These are phyloP conservation scores for Oceanites oceanicus DNA, from an alignment of 2,113 vertebrate genomes.

Conservation along the genomic window DNA sequence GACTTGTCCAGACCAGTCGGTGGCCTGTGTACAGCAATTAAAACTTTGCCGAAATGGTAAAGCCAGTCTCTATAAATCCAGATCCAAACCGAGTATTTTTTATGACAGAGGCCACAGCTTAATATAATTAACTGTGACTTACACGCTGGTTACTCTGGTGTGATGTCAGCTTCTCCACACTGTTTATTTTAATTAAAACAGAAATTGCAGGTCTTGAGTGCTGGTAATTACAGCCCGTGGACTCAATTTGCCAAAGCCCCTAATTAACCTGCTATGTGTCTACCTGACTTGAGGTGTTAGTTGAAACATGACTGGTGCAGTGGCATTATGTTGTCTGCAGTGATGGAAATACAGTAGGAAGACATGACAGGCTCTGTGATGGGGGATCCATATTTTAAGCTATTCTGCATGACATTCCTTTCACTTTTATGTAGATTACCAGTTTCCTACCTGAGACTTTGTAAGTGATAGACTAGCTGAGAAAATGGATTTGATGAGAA, in stretches of 20 bases:
- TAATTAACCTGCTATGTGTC: slow-evolving; percentile 83
- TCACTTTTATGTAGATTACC: slow-evolving; percentile 65
- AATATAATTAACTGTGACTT: slow-evolving; percentile 80
- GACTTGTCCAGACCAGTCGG: slow-evolving; percentile 43
- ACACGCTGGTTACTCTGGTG: slow-evolving; percentile 74
- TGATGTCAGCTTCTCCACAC: slow-evolving; percentile 80
- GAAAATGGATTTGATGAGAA: slow-evolving; percentile 38
- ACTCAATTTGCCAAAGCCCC: slow-evolving; percentile 81
- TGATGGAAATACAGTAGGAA: slow-evolving; percentile 61
- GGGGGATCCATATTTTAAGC: slow-evolving; percentile 23
- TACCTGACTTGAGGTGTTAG: slow-evolving; percentile 79
- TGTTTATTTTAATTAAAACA: slow-evolving; percentile 88
- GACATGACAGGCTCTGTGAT: slow-evolving; percentile 39
- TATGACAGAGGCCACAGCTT: slow-evolving; percentile 66
- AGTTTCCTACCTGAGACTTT: slow-evolving; percentile 17
- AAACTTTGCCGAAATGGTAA: slow-evolving; percentile 39
- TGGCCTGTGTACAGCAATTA: slow-evolving; percentile 66
- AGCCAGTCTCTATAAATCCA: slow-evolving; percentile 34
- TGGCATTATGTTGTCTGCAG: slow-evolving; percentile 63
- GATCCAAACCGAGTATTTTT: slow-evolving; percentile 58
- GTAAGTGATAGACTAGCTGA: slow-evolving; percentile 44
- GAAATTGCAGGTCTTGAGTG: slow-evolving; percentile 82
- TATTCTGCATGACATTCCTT: slow-evolving; percentile 55
- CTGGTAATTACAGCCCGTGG: slow-evolving; percentile 80
- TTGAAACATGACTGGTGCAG: slow-evolving; percentile 75